phyloP scores from a whole-genome alignment of 92 coral and sea anemone genomes.

The Epizoanthus rinbou region DNA sequence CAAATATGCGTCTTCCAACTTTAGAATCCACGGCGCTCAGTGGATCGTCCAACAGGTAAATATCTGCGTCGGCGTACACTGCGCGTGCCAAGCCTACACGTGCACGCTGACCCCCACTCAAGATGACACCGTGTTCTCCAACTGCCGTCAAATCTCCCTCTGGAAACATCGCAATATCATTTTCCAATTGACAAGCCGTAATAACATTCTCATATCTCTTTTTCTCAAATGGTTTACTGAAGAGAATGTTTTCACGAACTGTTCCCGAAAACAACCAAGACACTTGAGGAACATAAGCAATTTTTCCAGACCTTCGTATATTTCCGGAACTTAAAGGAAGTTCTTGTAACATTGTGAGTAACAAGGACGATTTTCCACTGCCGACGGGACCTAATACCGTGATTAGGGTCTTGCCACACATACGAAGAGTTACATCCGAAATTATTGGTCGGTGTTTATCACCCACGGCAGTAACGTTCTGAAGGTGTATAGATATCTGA shows the following conservation, averaged over 20 bases:
- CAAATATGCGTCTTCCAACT: conserved; percentile 13
- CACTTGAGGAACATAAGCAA: background rate
- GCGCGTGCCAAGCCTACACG: conserved; percentile 13
- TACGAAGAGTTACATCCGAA: background rate
- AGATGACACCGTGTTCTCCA: conserved; percentile 1
- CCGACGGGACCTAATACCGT: conserved; percentile 3
- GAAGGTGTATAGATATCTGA: background rate
- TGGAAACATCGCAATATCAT: background rate
- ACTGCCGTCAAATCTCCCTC: background rate
- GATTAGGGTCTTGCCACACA: background rate
- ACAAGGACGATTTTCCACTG: conserved; percentile 6
- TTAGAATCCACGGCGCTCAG: background rate
- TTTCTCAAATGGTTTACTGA: background rate
- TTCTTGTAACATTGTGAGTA: background rate
- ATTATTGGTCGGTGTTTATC: background rate
- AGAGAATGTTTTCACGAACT: background rate
- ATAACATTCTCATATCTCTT: background rate
- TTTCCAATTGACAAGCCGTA: background rate
- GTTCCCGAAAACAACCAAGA: too few relatives aligned
- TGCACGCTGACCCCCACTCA: conserved; percentile 16
- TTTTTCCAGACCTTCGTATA: background rate
- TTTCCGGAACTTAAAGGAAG: background rate
- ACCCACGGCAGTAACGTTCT: background rate
- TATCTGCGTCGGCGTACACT: background rate
- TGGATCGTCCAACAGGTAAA: too few relatives aligned